Conservation (phyloP, 2,797 vertebrate genomes). For the Graptemys geographica region DNA sequence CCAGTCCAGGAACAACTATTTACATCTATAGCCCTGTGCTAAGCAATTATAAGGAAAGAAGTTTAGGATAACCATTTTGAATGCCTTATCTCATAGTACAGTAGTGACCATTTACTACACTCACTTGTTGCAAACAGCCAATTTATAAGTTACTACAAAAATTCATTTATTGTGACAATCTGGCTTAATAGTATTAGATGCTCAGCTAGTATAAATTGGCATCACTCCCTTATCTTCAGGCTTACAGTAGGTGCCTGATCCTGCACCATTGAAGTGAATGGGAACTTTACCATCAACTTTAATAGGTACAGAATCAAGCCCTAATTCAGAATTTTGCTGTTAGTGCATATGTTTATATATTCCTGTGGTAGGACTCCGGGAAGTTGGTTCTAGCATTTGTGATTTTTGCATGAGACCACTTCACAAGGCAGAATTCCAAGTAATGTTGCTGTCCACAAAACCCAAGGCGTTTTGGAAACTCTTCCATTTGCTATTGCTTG, state of each 20-base stretch:
- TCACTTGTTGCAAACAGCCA: background rate
- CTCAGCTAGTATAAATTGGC: background rate
- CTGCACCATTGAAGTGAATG: background rate
- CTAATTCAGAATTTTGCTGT: background rate
- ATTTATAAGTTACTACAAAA: background rate
- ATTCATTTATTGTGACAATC: background rate
- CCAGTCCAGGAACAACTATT: background rate
- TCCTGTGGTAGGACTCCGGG: background rate
- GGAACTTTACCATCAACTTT: background rate
- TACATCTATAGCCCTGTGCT: background rate
- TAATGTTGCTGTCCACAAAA: background rate
- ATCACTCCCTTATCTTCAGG: background rate
- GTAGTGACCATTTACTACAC: background rate
- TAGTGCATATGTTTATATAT: background rate
- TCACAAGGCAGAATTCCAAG: background rate
- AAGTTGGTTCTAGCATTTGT: conserved; percentile 3
- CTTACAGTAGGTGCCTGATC: background rate
- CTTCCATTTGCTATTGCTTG: background rate
- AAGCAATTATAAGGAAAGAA: background rate
- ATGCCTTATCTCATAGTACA: background rate
- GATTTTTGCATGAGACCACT: background rate
- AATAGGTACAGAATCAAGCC: background rate
- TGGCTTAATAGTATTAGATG: background rate
- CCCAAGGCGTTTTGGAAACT: background rate
- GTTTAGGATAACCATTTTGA: background rate